Percentiles rank a stretch among this genome's conserved stretches.
These are phyloP conservation scores for Aurelia coerulea DNA, from an alignment of 30 jellyfish, hydroid and myxozoan species.

Conservation along the genomic window DNA sequence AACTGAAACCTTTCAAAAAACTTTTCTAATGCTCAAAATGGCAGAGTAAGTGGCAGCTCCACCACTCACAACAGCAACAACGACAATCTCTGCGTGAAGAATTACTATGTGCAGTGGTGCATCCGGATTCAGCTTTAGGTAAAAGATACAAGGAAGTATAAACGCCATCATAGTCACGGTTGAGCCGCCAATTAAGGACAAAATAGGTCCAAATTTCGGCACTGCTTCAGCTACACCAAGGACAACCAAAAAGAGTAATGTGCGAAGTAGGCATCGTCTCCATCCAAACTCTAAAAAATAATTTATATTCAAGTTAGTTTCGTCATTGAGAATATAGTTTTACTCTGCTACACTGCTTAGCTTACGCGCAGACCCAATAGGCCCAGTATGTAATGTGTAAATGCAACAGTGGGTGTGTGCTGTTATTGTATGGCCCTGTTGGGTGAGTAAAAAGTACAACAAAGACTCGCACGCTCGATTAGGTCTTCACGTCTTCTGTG, in stretches of 20 bases:
- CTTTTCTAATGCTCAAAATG: slow-evolving; percentile 36
- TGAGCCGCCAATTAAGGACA: slow-evolving; percentile 92
- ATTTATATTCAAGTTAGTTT: neutral
- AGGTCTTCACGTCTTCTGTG: no score
- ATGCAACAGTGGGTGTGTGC: no score
- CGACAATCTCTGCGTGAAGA: slow-evolving; percentile 74
- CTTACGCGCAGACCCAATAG: no score
- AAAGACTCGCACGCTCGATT: no score
- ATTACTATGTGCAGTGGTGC: slow-evolving; percentile 70
- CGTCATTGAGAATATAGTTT: neutral
- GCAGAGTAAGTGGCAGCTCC: slow-evolving; percentile 90
- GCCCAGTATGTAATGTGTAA: no score
- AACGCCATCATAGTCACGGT: slow-evolving; percentile 95
- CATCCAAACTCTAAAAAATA: slow-evolving; percentile 79
- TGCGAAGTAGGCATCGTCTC: slow-evolving; percentile 69
- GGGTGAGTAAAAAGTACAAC: no score
- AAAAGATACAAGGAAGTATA: slow-evolving; percentile 82
- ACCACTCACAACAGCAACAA: slow-evolving; percentile 80
- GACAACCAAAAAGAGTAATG: slow-evolving; percentile 48
- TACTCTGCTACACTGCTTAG: no score
- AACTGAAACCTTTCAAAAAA: slow-evolving; percentile 14
- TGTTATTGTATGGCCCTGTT: no score
- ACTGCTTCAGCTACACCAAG: slow-evolving; percentile 93
- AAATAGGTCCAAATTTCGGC: slow-evolving; percentile 87
- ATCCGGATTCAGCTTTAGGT: slow-evolving; percentile 46